Evolutionary conservation across 2,797 vertebrate species (phyloP).

Genomic region (Octomys mimax): DNA sequence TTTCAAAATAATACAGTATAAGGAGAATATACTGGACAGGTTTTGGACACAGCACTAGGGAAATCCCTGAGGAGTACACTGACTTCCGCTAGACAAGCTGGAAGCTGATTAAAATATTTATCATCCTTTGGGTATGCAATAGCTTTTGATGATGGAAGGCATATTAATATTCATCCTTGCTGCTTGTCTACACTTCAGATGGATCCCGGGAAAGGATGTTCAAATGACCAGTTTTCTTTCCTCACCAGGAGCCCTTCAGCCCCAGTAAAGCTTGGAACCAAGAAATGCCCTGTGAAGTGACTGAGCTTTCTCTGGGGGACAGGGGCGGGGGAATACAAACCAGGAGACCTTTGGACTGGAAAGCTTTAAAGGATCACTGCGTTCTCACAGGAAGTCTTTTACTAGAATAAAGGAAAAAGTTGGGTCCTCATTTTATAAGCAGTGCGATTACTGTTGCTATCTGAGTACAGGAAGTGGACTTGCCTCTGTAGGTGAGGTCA

Average conservation of each 20-base stretch:
- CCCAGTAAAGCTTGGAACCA: constrained; percentile 79
- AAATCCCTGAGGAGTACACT: constrained; percentile 88
- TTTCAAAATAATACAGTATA: constrained; percentile 77
- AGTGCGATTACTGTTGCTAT: constrained; percentile 45
- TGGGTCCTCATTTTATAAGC: constrained; percentile 73
- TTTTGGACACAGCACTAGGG: constrained; percentile 84
- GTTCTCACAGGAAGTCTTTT: constrained; percentile 71
- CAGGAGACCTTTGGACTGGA: constrained; percentile 73
- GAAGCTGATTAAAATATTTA: constrained; percentile 92
- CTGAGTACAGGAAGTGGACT: background rate
- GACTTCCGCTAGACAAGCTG: constrained; percentile 88
- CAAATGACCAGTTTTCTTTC: constrained; percentile 89
- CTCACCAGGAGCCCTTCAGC: constrained; percentile 88
- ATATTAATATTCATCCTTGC: constrained; percentile 91
- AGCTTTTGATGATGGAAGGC: constrained; percentile 91
- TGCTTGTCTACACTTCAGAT: constrained; percentile 89
- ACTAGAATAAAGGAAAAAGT: constrained; percentile 54
- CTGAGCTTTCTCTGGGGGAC: constrained; percentile 33
- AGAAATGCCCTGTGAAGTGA: constrained; percentile 68
- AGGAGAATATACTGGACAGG: constrained; percentile 56
- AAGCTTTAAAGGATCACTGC: constrained; percentile 75
- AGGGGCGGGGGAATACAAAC: constrained; percentile 2
- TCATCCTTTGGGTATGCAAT: constrained; percentile 91
- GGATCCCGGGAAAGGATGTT: constrained; percentile 88
- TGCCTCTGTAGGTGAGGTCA: background rate